Percentiles rank a stretch among this genome's conserved stretches.
phyloP scores from a whole-genome alignment of 2,888 invertebrate species.

The Dryadula phaetusa region DNA sequence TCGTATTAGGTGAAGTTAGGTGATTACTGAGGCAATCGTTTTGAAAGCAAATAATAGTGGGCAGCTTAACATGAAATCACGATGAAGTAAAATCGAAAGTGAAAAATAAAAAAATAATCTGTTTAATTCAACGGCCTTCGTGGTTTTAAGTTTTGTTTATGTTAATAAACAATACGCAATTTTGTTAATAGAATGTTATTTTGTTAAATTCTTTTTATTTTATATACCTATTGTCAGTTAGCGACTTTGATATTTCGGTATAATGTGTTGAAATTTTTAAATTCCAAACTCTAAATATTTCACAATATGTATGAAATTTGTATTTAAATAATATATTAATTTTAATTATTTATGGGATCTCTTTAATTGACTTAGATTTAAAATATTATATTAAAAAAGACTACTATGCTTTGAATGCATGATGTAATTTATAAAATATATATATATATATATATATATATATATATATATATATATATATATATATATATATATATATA shows the following conservation, averaged over 20 bases:
- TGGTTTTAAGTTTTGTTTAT: conserved; percentile 10
- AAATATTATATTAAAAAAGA: no score
- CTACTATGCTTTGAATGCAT: no score
- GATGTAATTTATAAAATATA: no score
- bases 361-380: no score
- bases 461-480: no score
- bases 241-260: background rate
- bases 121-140: background rate
- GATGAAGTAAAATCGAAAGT: conserved; percentile 30
- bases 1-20: conserved; percentile 21
- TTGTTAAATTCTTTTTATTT: background rate
- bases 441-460: no score
- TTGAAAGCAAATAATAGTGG: conserved; percentile 26
- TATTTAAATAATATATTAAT: no score
- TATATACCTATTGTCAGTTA: background rate
- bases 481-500: no score
- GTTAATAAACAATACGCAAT: background rate
- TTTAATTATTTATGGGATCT: no score
- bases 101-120: conserved; percentile 9
- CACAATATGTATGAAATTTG: no score
- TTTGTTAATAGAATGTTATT: background rate
- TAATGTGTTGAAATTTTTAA: no score
- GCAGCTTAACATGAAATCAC: conserved; percentile 2
- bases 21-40: conserved; percentile 36
- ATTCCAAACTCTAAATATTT: no score